These are phyloP conservation scores for Drosophila suboccidentalis DNA, from an alignment of 2,888 invertebrate species.

Conservation along the genomic window DNA sequence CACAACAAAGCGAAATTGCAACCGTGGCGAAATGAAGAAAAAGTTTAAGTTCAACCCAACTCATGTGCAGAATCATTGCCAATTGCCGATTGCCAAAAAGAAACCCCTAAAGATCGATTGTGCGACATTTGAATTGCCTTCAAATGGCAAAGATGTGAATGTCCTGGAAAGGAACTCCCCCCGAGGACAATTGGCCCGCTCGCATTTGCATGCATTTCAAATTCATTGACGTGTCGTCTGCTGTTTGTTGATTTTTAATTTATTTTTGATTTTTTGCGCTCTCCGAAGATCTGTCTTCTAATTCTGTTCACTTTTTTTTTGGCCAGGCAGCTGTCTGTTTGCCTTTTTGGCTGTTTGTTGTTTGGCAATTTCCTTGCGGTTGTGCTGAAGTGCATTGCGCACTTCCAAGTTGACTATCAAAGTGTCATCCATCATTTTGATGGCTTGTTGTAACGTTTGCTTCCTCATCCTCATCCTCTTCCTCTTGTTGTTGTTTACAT, in stretches of 20 bases:
- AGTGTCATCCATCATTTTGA: conserved; percentile 84
- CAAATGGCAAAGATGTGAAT: conserved; percentile 36
- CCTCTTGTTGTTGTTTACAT: conserved; percentile 55
- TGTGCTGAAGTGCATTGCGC: conserved; percentile 66
- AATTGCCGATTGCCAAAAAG: conserved; percentile 35
- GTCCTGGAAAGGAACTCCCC: conserved; percentile 3
- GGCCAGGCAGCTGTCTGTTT: conserved; percentile 56
- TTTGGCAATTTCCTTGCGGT: conserved; percentile 66
- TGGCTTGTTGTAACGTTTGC: conserved; percentile 67
- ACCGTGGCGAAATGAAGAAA: conserved; percentile 69
- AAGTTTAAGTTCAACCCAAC: conserved; percentile 27
- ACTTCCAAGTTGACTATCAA: conserved; percentile 63
- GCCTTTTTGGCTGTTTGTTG: conserved; percentile 42
- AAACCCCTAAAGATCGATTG: conserved; percentile 52
- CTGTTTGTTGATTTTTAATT: conserved; percentile 83
- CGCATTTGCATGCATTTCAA: conserved; percentile 77
- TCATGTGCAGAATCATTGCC: conserved; percentile 49
- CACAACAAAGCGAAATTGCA: conserved; percentile 73
- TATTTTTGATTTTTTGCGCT: conserved; percentile 77
- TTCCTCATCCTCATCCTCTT: conserved; percentile 3
- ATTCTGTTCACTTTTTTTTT: conserved; percentile 26
- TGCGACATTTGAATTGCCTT: conserved; percentile 62
- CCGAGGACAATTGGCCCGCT: conserved; percentile 53
- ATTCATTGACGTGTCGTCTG: conserved; percentile 73
- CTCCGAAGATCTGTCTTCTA: conserved; percentile 41